Base-by-base conservation (phyloP, 2,113 vertebrate genomes). In the Cynoglossus semilaevis region DNA sequence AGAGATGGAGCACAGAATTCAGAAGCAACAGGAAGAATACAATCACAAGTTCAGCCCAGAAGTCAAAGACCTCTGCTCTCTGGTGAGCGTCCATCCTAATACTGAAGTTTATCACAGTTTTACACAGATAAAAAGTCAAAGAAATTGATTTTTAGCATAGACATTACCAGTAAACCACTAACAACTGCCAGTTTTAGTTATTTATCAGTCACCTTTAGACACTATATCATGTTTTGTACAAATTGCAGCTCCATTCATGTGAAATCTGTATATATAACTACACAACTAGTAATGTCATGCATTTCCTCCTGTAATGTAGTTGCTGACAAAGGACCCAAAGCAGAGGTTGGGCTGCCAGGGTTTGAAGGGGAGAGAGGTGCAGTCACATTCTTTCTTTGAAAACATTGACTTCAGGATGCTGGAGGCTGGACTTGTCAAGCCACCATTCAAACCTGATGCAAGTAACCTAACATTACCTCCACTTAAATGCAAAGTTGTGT, bases 341-440 rank as follows among this genome's bases (percentile, higher is more conserved):
- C 73, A 82, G 56, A 74, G 93, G 70, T 44, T 95, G 42, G 93
- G 93, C 34, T 88, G 87, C 4, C 49, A 40, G 12, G 49, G 29
- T 0, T 70, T 70, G 0, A 87, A 86, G 3, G 87, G 77, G 0
- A 54, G 16, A 3, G 88, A 84, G 6, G 88, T 94, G 1, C 90
- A 88, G 84, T 58, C 56, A 1, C 92, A 94, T n/a, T 67, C 78
- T 0, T 94, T 94, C 85, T 94, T 95, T 72, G 40, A 48, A 15
- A 65, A 64, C 19, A 88, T 94, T 77, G 93, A 93, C 87, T 94
- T 94, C 86, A 88, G 92, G 74, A 89, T 91, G 79, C 84, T 94
- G 85, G 92, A 94, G 65, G 92, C 91, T 0, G 93, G 93, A 47
- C 72, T 90, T 0, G 62, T 89, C n/a, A 18, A 79, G 0, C 89